Conservation (phyloP, 2,113 vertebrate genomes). For the Casuarius casuarius region DNA sequence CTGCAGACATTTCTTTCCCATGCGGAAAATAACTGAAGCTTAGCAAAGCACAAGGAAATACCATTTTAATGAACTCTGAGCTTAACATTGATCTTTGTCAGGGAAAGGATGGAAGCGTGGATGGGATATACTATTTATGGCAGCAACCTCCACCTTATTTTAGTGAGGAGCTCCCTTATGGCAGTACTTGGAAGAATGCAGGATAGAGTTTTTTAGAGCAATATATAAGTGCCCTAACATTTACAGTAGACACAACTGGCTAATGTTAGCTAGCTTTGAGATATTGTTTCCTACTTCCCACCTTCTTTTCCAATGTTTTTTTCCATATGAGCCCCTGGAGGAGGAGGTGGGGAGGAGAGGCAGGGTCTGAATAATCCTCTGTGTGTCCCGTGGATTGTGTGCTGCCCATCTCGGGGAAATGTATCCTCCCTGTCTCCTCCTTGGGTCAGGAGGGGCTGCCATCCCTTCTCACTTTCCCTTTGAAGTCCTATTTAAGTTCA, state of each 20-base stretch:
- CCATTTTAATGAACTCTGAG: neutral
- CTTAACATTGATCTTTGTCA: neutral
- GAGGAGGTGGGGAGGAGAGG: neutral
- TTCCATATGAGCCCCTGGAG: neutral
- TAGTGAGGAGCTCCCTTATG: neutral
- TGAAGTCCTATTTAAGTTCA: slow-evolving; percentile 78
- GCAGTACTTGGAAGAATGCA: neutral
- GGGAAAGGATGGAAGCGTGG: neutral
- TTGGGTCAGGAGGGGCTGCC: slow-evolving; percentile 53
- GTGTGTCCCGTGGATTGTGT: slow-evolving; percentile 8
- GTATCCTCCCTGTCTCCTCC: slow-evolving; percentile 65
- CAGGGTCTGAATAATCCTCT: slow-evolving; percentile 17
- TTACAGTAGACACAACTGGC: neutral
- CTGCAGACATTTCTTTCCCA: neutral
- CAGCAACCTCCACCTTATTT: neutral
- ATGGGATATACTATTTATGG: neutral
- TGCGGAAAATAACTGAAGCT: neutral
- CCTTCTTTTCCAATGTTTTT: neutral
- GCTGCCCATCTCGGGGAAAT: slow-evolving; percentile 37
- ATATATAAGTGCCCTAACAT: neutral
- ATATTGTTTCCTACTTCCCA: neutral
- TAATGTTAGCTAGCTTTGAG: neutral
- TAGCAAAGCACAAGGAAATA: neutral
- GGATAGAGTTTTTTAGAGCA: neutral
- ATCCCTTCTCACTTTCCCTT: slow-evolving; percentile 71